A percentile compares a stretch with the other conserved stretches of the same genome.
These are phyloP conservation scores for Pogonomyrmex barbatus DNA, from an alignment of 1,140 invertebrate genomes.

Conservation along the genomic window DNA sequence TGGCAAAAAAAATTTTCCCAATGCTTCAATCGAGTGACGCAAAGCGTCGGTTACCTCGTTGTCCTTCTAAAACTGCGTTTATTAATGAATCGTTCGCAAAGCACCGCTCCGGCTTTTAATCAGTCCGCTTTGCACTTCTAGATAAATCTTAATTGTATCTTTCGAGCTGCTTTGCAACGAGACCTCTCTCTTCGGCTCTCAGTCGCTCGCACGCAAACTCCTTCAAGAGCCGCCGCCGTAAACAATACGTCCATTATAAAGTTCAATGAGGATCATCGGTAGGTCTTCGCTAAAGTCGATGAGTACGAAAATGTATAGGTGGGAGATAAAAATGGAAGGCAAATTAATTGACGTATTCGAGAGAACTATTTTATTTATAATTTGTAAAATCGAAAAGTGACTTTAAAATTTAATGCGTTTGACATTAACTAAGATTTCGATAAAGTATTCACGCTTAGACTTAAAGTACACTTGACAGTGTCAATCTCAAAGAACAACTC, in stretches of 20 bases:
- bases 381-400: background rate
- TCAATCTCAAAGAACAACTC: conserved; percentile 45
- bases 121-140: conserved; percentile 64
- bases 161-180: conserved; percentile 65
- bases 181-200: conserved; percentile 29
- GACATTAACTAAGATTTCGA: background rate
- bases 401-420: background rate
- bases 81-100: conserved; percentile 69
- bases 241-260: conserved; percentile 50
- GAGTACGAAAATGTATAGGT: background rate
- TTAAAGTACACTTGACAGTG: conserved; percentile 22
- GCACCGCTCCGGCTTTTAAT: conserved; percentile 66
- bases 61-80: conserved; percentile 62
- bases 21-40: conserved; percentile 50
- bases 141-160: conserved; percentile 75
- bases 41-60: conserved; percentile 32
- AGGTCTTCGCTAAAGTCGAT: conserved; percentile 7
- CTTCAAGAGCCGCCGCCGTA: conserved; percentile 39
- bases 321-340: conserved; percentile 6
- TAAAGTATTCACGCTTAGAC: background rate
- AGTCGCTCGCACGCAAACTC: conserved; percentile 56
- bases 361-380: background rate
- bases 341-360: background rate
- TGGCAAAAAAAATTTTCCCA: conserved; percentile 10
- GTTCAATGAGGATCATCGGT: conserved; percentile 49